Conservation (phyloP, 2,797 vertebrate genomes). For the Squalus acanthias region DNA sequence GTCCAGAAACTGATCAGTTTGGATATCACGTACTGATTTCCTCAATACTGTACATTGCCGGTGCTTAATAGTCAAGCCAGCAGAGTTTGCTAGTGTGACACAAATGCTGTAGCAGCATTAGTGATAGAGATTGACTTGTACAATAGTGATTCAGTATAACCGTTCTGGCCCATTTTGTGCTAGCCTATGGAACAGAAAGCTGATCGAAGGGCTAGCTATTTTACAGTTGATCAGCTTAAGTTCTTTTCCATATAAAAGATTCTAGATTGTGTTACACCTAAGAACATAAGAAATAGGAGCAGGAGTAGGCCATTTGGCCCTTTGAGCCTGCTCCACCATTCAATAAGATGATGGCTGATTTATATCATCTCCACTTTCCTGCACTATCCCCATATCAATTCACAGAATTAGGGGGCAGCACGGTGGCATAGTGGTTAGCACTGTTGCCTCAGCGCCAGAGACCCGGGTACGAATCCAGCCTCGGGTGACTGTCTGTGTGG, state of each 20-base stretch:
- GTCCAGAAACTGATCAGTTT: not conserved
- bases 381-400: too few species aligned
- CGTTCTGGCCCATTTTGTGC: not conserved
- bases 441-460: too few species aligned
- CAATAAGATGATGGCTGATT: too few species aligned
- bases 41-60: not conserved
- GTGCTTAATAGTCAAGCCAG: not conserved
- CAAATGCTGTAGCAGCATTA: not conserved
- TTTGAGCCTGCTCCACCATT: too few species aligned
- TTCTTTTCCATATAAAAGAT: not conserved
- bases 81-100: not conserved
- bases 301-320: too few species aligned
- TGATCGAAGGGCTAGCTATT: too few species aligned
- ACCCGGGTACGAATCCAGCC: too few species aligned
- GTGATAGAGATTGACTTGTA: not conserved
- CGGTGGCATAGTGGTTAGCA: too few species aligned
- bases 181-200: not conserved
- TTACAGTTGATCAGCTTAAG: not conserved
- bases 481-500: too few species aligned
- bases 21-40: not conserved
- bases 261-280: not conserved
- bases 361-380: too few species aligned
- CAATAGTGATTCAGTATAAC: not conserved
- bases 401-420: too few species aligned
- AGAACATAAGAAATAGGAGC: too few species aligned